A percentile compares a stretch with the other conserved stretches of the same genome.
phyloP scores from a whole-genome alignment of 2,888 invertebrate genomes.

The Parelbella ahira region DNA sequence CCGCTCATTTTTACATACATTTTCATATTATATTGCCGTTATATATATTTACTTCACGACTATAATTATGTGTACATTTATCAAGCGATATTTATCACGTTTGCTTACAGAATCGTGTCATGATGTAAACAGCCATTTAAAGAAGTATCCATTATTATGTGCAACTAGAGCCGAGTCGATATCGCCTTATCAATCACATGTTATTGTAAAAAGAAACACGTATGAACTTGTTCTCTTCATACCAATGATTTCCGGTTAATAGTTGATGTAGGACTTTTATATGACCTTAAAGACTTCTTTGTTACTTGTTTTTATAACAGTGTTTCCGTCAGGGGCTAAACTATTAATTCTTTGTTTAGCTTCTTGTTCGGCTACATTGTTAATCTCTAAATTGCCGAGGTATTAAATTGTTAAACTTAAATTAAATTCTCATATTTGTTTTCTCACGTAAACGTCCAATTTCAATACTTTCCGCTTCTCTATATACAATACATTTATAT shows the following conservation, averaged over 20 bases:
- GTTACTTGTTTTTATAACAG: slow-evolving; percentile 16
- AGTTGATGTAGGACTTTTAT: slow-evolving; percentile 9
- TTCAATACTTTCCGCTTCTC: not conserved
- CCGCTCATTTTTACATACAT: too few species aligned
- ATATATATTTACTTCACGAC: not conserved
- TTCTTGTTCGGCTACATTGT: too few species aligned
- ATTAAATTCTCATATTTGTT: too few species aligned
- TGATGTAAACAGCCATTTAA: slow-evolving; percentile 10
- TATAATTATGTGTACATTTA: not conserved
- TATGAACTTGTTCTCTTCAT: slow-evolving; percentile 12
- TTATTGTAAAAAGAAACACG: slow-evolving; percentile 16
- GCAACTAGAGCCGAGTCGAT: slow-evolving; percentile 10
- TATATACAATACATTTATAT: too few species aligned
- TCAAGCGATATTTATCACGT: not conserved
- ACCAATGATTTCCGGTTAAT: slow-evolving; percentile 14
- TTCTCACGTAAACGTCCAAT: too few species aligned
- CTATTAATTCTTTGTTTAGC: slow-evolving; percentile 15
- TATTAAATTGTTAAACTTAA: too few species aligned
- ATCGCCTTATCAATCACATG: slow-evolving; percentile 21
- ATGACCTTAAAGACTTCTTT: slow-evolving; percentile 20
- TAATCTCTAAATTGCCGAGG: too few species aligned
- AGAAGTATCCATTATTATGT: slow-evolving; percentile 10
- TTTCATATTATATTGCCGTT: too few species aligned
- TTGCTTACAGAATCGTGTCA: slow-evolving; percentile 7
- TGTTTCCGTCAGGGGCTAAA: slow-evolving; percentile 8